Base-by-base conservation (phyloP, 1,140 invertebrate genomes). In the Zaprionus africanus region DNA sequence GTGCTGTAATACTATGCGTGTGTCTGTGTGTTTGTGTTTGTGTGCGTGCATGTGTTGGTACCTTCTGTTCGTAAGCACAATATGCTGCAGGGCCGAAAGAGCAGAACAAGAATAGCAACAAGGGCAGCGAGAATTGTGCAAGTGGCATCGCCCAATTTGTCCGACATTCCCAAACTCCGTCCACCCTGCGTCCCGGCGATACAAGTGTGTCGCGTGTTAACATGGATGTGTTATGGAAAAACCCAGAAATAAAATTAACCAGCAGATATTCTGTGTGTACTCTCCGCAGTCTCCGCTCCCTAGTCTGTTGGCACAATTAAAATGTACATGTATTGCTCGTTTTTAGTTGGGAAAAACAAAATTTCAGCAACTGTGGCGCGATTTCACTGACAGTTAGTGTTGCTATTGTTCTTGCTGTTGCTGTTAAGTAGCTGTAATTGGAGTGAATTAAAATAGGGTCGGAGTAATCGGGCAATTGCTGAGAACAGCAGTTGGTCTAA, bases 1-100 rank as follows among this genome's bases (percentile, higher is more conserved):
- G 12, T 53, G 57, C 64, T 36, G 54, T 49, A 49, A 22, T 49
- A 15, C 31, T 24, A 2, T 49, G 60, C 38, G 34, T 46, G 54
- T n/a, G 34, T 46, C 49, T n/a, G 22, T 46, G 31, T 28, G 24
- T 43, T 53, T 22, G 51, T 57, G 56, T 64, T 24, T 3, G 43
- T 13, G 4, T n/a, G 56, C 11, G 36, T 51, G 56, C 12, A n/a
- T 41, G 54, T 49, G 60, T 24, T 74, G 43, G 70, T 53, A 51
- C 56, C 67, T 61, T 54, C 84, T 72, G 74, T 78, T 87, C 56
- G 80, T 75, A 69, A 88, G 70, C 78, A 76, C 64, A 76, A 81
- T 81, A 75, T 78, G 82, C 60, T 85, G 51, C 54, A 41, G 64
- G 28, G 57, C 19, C 19, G 31, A 9, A 72, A 82, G 17, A 59